Conservation (phyloP, 2,113 vertebrate species). For the Copsychus sechellarum region DNA sequence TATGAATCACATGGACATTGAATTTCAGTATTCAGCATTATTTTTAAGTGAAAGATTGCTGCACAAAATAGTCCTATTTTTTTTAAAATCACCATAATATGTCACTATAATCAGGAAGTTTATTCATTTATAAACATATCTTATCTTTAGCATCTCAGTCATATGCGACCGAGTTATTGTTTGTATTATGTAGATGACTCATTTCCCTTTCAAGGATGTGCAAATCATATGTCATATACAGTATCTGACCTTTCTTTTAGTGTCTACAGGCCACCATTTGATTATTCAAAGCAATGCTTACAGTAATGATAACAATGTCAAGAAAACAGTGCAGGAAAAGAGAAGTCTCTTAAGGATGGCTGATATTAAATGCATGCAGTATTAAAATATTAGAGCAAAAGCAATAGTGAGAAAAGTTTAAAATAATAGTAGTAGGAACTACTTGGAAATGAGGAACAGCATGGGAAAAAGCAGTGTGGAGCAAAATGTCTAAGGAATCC, state of each 20-base stretch:
- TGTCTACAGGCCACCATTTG: conserved; percentile 40
- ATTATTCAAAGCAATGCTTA: conserved; percentile 57
- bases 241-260: conserved; percentile 64
- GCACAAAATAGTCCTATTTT: neutral
- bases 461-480: neutral
- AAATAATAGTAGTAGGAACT: neutral
- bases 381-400: conserved; percentile 16
- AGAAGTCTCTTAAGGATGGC: neutral
- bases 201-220: conserved; percentile 74
- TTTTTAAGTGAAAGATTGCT: neutral
- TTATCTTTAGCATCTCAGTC: conserved; percentile 79
- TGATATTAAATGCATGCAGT: neutral
- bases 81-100: conserved; percentile 1
- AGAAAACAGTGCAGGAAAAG: neutral
- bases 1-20: neutral
- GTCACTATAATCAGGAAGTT: conserved; percentile 70
- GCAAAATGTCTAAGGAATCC: neutral
- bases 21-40: neutral
- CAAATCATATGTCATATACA: conserved; percentile 74
- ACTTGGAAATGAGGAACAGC: neutral
- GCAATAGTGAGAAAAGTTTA: neutral
- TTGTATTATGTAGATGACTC: conserved; percentile 76
- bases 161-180: conserved; percentile 75
- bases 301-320: conserved; percentile 24
- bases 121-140: conserved; percentile 80